Base-by-base conservation (phyloP, 2,797 vertebrate genomes). In the Crenuchus spilurus region DNA sequence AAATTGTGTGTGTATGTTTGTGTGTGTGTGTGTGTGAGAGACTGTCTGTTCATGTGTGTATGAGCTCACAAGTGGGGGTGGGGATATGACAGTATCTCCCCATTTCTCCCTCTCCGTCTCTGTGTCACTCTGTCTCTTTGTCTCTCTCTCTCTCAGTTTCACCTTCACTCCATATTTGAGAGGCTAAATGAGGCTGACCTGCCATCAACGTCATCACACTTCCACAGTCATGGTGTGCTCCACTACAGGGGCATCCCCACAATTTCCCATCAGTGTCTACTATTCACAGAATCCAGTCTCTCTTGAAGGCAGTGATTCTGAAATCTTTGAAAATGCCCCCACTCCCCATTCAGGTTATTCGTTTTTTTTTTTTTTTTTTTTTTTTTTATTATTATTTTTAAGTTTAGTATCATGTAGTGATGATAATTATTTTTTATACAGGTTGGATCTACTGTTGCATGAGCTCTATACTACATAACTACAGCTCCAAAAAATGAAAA, bases 131-230 rank as follows among this genome's bases (percentile, higher is more conserved):
- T 84, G 80, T 88, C 84, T 83, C 67, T 71, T 68, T 35, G 14
- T 30, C 37, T 42, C 26, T 14, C 24, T 37, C 80, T 83, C 79
- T 78, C 76, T 89, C 87, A 89, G 74, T 78, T 83, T 91, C 88
- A 92, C 88, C 89, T 92, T 91, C 89, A 88, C 88, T 92, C 84
- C 79, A 83, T 84, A 83, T 90, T 83, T 85, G 71, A 70, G 75
- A 89, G 85, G 87, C 87, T 88, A 88, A 91, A 89, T 52, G 70
- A 86, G 82, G 82, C 67, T 87, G 86, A 90, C 88, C 89, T 61
- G 77, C 85, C 86, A 74, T 80, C 77, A 83, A 78, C 83, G 79
- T 87, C 87, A 85, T 86, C 87, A 86, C 82, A 65, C 69, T 64
- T 60, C 81, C 80, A 76, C 71, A 77, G 79, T 75, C 72, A 64